Conservation (phyloP, 2,113 vertebrate species). For the Ciconia stormi region DNA sequence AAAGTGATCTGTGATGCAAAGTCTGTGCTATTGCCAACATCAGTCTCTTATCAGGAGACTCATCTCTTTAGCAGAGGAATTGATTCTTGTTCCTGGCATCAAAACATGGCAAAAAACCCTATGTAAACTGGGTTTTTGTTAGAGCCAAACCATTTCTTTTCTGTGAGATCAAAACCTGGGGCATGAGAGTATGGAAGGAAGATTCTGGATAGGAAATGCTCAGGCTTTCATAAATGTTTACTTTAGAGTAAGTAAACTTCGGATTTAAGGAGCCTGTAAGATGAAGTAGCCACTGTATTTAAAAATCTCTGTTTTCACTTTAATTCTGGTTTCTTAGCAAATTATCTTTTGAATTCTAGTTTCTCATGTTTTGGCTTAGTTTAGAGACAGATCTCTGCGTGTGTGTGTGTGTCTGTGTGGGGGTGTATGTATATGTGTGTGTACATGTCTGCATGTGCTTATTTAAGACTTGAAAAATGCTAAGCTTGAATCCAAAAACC, state of each 20-base stretch:
- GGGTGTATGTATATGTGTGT: conserved; percentile 31
- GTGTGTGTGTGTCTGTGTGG: not conserved
- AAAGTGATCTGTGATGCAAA: not conserved
- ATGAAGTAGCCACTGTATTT: not conserved
- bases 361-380: conserved; percentile 15
- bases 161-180: not conserved
- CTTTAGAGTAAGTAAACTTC: not conserved
- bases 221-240: not conserved
- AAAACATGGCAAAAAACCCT: not conserved
- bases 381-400: conserved; percentile 21
- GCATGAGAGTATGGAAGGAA: not conserved
- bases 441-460: conserved; percentile 5
- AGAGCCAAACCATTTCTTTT: not conserved
- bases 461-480: conserved; percentile 43
- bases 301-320: not conserved
- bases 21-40: not conserved
- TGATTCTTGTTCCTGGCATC: conserved; percentile 2
- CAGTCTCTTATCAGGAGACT: not conserved
- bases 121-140: not conserved
- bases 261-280: not conserved
- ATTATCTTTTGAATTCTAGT: not conserved
- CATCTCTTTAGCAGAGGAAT: not conserved
- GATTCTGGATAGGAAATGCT: not conserved
- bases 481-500: not conserved
- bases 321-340: not conserved